Base-by-base conservation (phyloP, 1,140 invertebrate species). In the Steinernema feltiae region DNA sequence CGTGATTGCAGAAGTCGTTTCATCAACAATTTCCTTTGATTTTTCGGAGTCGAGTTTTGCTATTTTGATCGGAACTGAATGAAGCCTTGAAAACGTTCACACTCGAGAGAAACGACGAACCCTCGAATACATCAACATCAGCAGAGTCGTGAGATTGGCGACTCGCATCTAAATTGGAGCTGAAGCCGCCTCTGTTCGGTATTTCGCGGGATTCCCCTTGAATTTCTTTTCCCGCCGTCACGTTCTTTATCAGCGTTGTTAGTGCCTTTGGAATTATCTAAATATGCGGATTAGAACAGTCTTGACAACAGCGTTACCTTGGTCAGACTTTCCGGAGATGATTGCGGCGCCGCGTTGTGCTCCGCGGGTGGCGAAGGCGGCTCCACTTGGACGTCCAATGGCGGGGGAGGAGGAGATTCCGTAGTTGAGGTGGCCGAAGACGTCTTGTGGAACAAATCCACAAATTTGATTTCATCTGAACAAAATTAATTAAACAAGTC, bases 181-280 rank as follows among this genome's bases (percentile, higher is more conserved):
- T 21, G 53, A 63, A 63, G 24, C 53, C 53, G 53, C 53, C 53
- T 12, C 53, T 7, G 12, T 63, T 63, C 12, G 53, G 53, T 7
- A 63, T 63, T 27, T 63, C 53, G 7, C 53, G 15, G 24, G 53
- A 17, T n/a, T 63, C 24, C 24, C 7, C 53, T 27, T 3, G 24
- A 7, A 7, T 17, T 3, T 15, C 53, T 27, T 63, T 63, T 27
- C 7, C 2, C 7, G 2, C 24, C 24, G 53, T n/a, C 2, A 27
- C 53, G 24, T 27, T 27, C 53, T 15, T 7, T 3, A 63, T 12
- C 12, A 63, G 24, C 2, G 53, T n/a, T 3, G 53, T n/a, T 3
- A 27, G 15, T 21, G 53, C 53, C 24, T 63, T 63, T 63, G 53
- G 53, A 63, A 63, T 63, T n/a, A 63, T 63, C 53, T 63, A 63